phyloP scores from a whole-genome alignment of 2,888 invertebrate species.

The Apodemia duryi region DNA sequence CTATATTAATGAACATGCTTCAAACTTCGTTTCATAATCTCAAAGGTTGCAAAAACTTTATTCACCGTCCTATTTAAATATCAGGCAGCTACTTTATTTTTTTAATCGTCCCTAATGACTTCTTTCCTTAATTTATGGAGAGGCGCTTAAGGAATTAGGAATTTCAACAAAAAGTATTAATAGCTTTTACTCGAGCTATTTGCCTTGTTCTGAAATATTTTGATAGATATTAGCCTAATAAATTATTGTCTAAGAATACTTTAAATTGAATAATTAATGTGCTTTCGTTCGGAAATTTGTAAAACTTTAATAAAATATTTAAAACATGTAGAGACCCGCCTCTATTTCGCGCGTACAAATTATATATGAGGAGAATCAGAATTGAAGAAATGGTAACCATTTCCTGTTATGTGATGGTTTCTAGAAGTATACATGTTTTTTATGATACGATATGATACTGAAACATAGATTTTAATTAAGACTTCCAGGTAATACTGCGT shows the following conservation, averaged over 20 bases:
- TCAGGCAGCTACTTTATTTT: conserved; percentile 47
- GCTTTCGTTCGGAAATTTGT: neutral
- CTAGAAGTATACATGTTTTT: too few species aligned
- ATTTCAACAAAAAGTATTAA: conserved; percentile 46
- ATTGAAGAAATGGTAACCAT: too few species aligned
- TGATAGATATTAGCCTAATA: conserved; percentile 4
- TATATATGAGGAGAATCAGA: too few species aligned
- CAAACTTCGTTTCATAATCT: conserved; percentile 12
- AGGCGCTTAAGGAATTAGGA: conserved; percentile 54
- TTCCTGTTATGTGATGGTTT: too few species aligned
- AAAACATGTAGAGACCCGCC: too few species aligned
- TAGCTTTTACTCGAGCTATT: conserved; percentile 35
- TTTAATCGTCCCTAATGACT: conserved; percentile 69
- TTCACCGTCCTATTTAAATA: conserved; percentile 50
- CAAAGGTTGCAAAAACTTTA: conserved; percentile 10
- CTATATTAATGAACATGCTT: too few species aligned
- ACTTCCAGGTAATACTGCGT: too few species aligned
- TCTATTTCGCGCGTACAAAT: too few species aligned
- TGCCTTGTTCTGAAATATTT: conserved; percentile 18
- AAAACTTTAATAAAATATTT: too few species aligned
- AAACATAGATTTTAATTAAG: too few species aligned
- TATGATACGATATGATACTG: too few species aligned
- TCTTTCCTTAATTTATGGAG: conserved; percentile 64
- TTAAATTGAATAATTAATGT: neutral
- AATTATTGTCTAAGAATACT: neutral